Evolutionary conservation across 2,113 vertebrate genomes (phyloP).

Genomic region (Caretta caretta): DNA sequence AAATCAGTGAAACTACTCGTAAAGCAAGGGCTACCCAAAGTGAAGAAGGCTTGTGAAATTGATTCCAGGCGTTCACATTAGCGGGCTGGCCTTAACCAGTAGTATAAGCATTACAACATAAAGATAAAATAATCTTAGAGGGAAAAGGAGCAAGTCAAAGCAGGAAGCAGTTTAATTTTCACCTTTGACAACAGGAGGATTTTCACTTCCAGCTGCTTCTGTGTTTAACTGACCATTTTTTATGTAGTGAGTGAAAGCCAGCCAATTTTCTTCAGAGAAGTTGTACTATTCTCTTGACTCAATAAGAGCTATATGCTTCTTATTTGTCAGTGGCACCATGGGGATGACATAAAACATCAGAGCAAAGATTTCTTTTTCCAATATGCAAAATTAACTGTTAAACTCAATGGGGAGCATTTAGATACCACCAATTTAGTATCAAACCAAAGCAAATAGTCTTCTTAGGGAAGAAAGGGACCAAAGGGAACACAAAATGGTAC

Average conservation of each 20-base stretch:
- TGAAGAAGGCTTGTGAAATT: background rate
- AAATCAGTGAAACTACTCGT: background rate
- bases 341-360: conserved; percentile 65
- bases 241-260: conserved; percentile 27
- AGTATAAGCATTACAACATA: background rate
- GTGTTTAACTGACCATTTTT: conserved; percentile 68
- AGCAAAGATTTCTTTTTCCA: conserved; percentile 56
- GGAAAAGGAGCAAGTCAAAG: conserved; percentile 16
- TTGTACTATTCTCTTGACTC: conserved; percentile 51
- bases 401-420: conserved; percentile 68
- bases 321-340: conserved; percentile 45
- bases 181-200: conserved; percentile 34
- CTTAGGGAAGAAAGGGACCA: conserved; percentile 49
- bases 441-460: conserved; percentile 52
- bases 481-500: conserved; percentile 63
- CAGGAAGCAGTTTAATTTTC: conserved; percentile 33
- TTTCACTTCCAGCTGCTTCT: conserved; percentile 51
- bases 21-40: background rate
- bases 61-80: background rate
- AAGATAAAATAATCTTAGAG: background rate
- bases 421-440: conserved; percentile 65
- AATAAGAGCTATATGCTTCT: conserved; percentile 27
- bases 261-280: conserved; percentile 62
- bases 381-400: conserved; percentile 68
- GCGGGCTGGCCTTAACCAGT: background rate